Base-by-base conservation (phyloP, 1,140 invertebrate species). In the Diploscapter pachys region DNA sequence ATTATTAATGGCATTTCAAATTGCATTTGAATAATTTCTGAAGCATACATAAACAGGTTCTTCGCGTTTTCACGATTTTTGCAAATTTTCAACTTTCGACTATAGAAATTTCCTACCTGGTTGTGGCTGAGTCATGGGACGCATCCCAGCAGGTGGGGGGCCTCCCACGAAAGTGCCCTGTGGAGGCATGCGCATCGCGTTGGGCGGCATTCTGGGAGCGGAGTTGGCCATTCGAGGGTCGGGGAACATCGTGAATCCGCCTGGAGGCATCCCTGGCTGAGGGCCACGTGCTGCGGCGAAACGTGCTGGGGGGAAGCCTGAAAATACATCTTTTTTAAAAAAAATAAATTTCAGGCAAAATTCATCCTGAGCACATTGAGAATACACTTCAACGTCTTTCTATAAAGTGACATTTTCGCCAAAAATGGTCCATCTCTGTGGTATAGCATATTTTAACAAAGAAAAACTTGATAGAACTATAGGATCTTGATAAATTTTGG, bases 201-300 rank as follows among this genome's bases (percentile, higher is more conserved):
- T 63, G 13, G 48, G 49, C 4, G 71, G 71, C 71, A 73, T 73
- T 13, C 71, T 56, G 4, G 8, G 65, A n/a, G 48, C 53, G 31
- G 31, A 31, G 31, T 31, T 31, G 8, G 57, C 59, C 70, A 72
- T 13, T 31, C 55, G 70, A 50, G 55, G 55, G n/a, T 57, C 13
- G 4, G 52, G 52, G 50, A 74, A 74, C 73, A 74, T 74, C 11
- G 63, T 53, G 63, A 63, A 73, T 31, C 31, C 31, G 5, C 72
- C 72, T 50, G 63, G 63, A 5, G 72, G 63, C 72, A 74, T 68
- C 53, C 72, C 62, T 13, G 52, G 65, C 4, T 51, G 54, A 49
- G 72, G 66, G 2, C 66, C 66, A 52, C 66, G 52, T 68, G 52
- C 5, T 52, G 52, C 66, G 31, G 66, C 9, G 51, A 68, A 68